Evolutionary conservation across 1,140 invertebrate species (phyloP).

Genomic region (Zaprionus ornatus): DNA sequence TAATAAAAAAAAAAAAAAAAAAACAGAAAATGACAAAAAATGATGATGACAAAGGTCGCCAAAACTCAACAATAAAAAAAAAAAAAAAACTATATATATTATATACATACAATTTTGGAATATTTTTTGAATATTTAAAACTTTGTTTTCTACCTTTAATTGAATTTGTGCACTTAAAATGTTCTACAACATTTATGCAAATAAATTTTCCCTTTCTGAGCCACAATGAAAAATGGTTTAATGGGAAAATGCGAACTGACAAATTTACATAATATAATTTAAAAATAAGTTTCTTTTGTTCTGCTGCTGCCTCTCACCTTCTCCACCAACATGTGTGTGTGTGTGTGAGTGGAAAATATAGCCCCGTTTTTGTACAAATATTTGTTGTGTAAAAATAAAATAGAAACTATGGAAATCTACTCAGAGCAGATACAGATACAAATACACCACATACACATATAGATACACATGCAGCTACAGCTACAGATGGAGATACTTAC

Average conservation of each 20-base stretch:
- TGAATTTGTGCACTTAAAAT: no score
- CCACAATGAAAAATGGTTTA: neutral
- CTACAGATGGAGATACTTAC: constrained; percentile 22
- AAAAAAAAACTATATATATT: no score
- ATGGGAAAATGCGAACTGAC: neutral
- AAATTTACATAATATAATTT: constrained; percentile 1
- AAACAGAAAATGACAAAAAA: no score
- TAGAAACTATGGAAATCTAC: constrained; percentile 38
- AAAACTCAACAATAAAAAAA: no score
- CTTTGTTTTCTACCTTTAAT: no score
- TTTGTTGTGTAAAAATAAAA: constrained; percentile 77
- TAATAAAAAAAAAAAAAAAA: no score
- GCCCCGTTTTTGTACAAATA: constrained; percentile 58
- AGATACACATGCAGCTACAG: constrained; percentile 21
- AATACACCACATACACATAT: constrained; percentile 22
- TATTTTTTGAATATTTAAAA: no score
- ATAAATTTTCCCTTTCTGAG: no score
- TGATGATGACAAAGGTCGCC: no score
- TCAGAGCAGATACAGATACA: constrained; percentile 23
- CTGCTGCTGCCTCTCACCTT: neutral
- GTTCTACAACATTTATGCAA: no score
- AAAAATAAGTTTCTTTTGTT: constrained; percentile 2
- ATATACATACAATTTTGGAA: no score
- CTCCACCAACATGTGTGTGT: neutral
- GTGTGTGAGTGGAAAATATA: neutral